Evolutionary conservation across 2,797 vertebrate genomes (phyloP).

Genomic region (Acipenser transmontanus): DNA sequence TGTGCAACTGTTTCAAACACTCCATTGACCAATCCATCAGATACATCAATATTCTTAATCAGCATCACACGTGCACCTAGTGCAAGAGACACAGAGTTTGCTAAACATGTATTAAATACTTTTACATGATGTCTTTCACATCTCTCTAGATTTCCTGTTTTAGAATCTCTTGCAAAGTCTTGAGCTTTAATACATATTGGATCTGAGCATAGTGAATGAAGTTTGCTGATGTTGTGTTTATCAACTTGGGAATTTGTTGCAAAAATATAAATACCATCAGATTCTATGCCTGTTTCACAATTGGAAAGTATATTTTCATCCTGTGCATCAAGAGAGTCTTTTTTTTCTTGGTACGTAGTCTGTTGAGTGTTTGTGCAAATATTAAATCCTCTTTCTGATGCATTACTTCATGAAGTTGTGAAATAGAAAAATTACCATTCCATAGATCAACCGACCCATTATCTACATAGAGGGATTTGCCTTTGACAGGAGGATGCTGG

Average conservation of each 20-base stretch:
- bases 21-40: constrained; percentile 21
- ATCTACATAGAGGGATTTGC: constrained; percentile 9
- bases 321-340: neutral
- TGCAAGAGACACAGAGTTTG: constrained; percentile 11
- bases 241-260: constrained; percentile 16
- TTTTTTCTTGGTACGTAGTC: constrained; percentile 4
- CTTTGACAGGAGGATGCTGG: constrained; percentile 9
- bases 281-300: constrained; percentile 16
- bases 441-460: constrained; percentile 13
- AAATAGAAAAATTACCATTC: constrained; percentile 16
- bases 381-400: constrained; percentile 13
- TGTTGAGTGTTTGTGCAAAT: constrained; percentile 21
- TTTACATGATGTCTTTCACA: constrained; percentile 8
- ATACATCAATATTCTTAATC: constrained; percentile 23
- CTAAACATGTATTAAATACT: constrained; percentile 17
- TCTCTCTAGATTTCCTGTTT: constrained; percentile 17
- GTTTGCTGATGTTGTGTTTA: constrained; percentile 11
- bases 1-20: too few relatives aligned
- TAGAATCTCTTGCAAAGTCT: constrained; percentile 14
- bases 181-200: constrained; percentile 14
- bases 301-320: constrained; percentile 10
- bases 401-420: constrained; percentile 12
- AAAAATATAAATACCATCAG: constrained; percentile 14
- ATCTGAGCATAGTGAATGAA: constrained; percentile 13
- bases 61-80: constrained; percentile 19